Conservation (phyloP, 2,797 vertebrate species). For the Molossus alvarezi region DNA sequence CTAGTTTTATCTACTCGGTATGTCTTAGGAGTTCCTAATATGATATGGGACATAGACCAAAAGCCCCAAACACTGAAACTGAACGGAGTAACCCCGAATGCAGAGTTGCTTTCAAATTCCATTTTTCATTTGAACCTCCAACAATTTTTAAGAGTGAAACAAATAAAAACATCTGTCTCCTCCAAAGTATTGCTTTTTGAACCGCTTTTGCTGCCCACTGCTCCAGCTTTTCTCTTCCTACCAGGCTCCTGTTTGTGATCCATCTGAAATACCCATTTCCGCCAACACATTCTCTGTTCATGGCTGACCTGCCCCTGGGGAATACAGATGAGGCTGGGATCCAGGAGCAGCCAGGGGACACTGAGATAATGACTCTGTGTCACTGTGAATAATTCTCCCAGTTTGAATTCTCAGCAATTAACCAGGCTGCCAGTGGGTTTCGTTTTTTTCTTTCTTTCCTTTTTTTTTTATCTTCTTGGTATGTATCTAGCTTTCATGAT, state of each 20-base stretch:
- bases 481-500: slow-evolving; percentile 39
- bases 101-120: neutral
- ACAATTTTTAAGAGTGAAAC: neutral
- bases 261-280: slow-evolving; percentile 9
- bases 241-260: neutral
- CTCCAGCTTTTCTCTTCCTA: neutral
- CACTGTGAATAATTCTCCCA: neutral
- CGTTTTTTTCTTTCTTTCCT: too few species aligned
- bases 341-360: neutral
- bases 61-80: neutral
- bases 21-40: neutral
- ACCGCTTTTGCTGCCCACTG: neutral
- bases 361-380: neutral
- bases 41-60: neutral
- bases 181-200: slow-evolving; percentile 29
- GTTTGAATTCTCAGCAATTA: slow-evolving; percentile 56
- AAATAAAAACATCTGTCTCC: slow-evolving; percentile 70
- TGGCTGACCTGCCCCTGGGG: neutral
- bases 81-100: neutral
- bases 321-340: neutral
- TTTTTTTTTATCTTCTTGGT: neutral
- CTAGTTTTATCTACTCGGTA: neutral
- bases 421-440: neutral
- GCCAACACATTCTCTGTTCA: neutral
- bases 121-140: neutral